Evolutionary conservation across 2,888 invertebrate species (phyloP).

Genomic region (Polyommatus iphigenia): DNA sequence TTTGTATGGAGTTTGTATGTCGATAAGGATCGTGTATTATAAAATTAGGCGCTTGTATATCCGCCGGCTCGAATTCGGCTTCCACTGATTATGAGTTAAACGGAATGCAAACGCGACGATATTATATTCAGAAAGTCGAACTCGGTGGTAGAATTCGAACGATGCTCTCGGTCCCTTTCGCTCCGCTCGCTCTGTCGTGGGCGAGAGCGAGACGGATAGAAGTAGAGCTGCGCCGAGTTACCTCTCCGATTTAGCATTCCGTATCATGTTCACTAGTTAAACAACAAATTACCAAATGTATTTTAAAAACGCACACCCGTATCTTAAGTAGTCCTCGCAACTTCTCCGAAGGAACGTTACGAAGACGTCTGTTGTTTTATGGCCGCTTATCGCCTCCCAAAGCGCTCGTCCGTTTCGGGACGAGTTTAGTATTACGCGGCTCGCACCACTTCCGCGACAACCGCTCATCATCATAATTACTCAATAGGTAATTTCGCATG

Average conservation of each 20-base stretch:
- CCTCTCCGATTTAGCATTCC: conserved; percentile 46
- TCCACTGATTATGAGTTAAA: conserved; percentile 37
- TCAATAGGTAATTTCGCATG: conserved; percentile 21
- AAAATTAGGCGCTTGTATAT: conserved; percentile 44
- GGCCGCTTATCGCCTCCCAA: conserved; percentile 25
- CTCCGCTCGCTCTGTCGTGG: conserved; percentile 39
- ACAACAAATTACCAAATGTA: conserved; percentile 60
- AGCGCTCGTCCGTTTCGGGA: conserved; percentile 22
- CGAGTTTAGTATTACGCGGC: conserved; percentile 21
- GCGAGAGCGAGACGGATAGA: conserved; percentile 41
- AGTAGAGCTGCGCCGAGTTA: conserved; percentile 39
- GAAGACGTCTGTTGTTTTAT: conserved; percentile 33
- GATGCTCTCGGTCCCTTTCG: conserved; percentile 46
- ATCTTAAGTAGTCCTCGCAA: conserved; percentile 57
- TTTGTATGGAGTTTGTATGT: conserved; percentile 61
- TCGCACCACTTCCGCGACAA: conserved; percentile 4
- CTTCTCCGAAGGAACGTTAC: conserved; percentile 39
- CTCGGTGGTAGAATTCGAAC: conserved; percentile 40
- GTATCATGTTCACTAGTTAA: conserved; percentile 56
- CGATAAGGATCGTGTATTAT: conserved; percentile 44
- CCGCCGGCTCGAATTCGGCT: conserved; percentile 28
- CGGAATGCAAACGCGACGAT: conserved; percentile 38
- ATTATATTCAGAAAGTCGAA: conserved; percentile 43
- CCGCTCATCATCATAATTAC: conserved; percentile 15
- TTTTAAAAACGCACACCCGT: conserved; percentile 68